A percentile compares a stretch with the other conserved stretches of the same genome.
Conservation (phyloP, 2,113 vertebrate genomes). For the Tympanuchus pallidicinctus region DNA sequence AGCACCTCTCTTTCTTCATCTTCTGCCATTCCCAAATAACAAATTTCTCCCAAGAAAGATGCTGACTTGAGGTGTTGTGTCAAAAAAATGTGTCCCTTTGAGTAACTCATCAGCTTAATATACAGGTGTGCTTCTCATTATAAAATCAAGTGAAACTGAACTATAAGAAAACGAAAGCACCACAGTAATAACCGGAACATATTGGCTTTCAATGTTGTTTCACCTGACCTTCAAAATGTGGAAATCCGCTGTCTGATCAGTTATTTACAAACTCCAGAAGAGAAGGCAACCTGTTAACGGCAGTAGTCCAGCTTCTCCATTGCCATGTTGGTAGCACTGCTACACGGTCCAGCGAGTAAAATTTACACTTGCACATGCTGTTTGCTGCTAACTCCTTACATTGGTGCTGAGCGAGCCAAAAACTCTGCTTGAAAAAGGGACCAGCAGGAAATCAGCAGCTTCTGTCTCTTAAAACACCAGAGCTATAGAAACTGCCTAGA, state of each 20-base stretch:
- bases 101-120: conserved; percentile 67
- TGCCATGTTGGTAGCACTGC: not conserved
- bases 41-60: conserved; percentile 65
- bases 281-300: not conserved
- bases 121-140: conserved; percentile 49
- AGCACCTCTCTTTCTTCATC: conserved; percentile 66
- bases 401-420: conserved; percentile 8
- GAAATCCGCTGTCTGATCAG: conserved; percentile 18
- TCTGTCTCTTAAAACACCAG: not conserved
- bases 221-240: conserved; percentile 50
- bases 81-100: conserved; percentile 68
- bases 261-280: conserved; percentile 21
- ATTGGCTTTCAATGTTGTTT: conserved; percentile 14
- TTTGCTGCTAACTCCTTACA: not conserved
- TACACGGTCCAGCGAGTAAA: not conserved
- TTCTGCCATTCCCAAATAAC: conserved; percentile 70
- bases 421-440: not conserved
- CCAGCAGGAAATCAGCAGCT: not conserved
- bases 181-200: conserved; percentile 34
- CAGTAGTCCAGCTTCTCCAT: not conserved
- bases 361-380: not conserved
- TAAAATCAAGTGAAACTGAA: conserved; percentile 54
- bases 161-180: conserved; percentile 42
- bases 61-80: conserved; percentile 75
- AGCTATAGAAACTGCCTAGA: not conserved